Conservation (phyloP, 64 coral and sea anemone genomes). For the Montipora sp. region DNA sequence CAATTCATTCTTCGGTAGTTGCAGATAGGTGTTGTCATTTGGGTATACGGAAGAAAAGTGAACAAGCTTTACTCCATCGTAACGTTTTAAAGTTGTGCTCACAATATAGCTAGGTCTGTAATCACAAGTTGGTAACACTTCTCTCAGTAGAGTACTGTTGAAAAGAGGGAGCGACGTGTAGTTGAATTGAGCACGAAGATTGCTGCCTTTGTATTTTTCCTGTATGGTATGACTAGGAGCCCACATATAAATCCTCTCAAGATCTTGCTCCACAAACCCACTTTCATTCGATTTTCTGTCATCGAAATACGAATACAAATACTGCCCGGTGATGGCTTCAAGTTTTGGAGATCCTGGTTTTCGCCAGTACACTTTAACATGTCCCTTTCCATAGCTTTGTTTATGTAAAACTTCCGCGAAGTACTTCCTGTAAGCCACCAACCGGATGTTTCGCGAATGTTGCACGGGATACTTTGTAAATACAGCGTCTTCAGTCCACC, state of each 20-base stretch:
- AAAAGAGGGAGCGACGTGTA: neutral
- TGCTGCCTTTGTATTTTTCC: neutral
- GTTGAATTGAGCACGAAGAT: constrained; percentile 19
- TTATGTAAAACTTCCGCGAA: constrained; percentile 66
- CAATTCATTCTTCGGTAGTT: neutral
- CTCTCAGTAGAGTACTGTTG: neutral
- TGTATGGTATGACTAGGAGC: constrained; percentile 6
- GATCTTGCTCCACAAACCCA: neutral
- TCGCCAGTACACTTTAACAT: constrained; percentile 18
- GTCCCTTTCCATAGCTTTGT: too few relatives aligned
- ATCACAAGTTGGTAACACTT: too few relatives aligned
- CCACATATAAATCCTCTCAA: neutral
- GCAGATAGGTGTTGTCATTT: constrained; percentile 5
- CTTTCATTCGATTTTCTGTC: neutral
- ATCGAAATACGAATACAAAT: constrained; percentile 56
- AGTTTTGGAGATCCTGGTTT: constrained; percentile 19
- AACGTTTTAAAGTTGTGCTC: constrained; percentile 3
- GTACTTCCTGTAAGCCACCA: constrained; percentile 35
- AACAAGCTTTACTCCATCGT: constrained; percentile 11
- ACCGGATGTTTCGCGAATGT: constrained; percentile 41
- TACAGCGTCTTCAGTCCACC: constrained; percentile 3
- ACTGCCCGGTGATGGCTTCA: neutral
- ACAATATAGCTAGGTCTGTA: constrained; percentile 7
- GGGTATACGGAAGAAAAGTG: neutral
- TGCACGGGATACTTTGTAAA: constrained; percentile 58